Conservation (phyloP, 2,113 vertebrate genomes). For the Grallaria varia region DNA sequence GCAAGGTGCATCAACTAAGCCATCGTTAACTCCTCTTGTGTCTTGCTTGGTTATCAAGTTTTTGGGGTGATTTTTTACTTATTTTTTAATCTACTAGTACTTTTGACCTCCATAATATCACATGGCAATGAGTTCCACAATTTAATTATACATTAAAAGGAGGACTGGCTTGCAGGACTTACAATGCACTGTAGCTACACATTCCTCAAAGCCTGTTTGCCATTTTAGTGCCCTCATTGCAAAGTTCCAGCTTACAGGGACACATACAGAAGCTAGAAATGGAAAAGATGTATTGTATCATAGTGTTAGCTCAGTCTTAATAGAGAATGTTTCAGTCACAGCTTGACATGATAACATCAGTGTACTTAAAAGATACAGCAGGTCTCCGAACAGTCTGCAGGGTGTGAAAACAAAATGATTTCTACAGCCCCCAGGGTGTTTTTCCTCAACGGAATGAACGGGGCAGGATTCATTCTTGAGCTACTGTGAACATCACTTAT, state of each 20-base stretch:
- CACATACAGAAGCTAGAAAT: background rate
- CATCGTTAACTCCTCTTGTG: no score
- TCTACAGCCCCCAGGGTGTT: slow-evolving; percentile 3
- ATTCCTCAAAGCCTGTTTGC: background rate
- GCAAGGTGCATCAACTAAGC: no score
- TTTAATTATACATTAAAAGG: background rate
- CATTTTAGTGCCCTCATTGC: background rate
- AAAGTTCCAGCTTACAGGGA: background rate
- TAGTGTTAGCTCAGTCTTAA: slow-evolving; percentile 1
- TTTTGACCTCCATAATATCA: background rate
- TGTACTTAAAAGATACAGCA: slow-evolving; percentile 10
- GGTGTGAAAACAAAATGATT: slow-evolving; percentile 54
- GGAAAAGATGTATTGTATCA: background rate
- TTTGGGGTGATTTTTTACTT: background rate
- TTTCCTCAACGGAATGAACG: background rate
- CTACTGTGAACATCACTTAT: background rate
- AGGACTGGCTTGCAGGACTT: background rate
- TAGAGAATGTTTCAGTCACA: slow-evolving; percentile 60
- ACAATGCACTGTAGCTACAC: background rate
- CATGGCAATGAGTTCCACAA: background rate
- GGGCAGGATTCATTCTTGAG: background rate
- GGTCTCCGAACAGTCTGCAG: slow-evolving; percentile 47
- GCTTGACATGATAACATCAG: slow-evolving; percentile 57
- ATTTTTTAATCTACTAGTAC: background rate
- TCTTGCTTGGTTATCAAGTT: no score